Evolutionary conservation across 2,113 vertebrate genomes (phyloP), one percentile per base, ranked within the genome.

Genomic region (Rhipidura dahli): DNA sequence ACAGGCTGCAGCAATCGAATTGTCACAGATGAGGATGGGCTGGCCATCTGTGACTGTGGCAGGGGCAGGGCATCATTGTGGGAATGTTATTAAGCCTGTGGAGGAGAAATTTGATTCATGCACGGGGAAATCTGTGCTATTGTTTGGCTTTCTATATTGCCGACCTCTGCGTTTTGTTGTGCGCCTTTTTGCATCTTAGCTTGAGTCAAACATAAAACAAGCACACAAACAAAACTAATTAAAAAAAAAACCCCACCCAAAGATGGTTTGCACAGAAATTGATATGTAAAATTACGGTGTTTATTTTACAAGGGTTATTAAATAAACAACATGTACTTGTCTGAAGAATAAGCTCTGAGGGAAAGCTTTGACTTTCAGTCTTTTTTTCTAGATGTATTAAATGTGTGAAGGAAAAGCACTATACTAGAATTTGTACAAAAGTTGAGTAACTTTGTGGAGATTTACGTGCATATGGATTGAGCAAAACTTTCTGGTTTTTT

Each of bases 211-310:
- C 30, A 20, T 15, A 10, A 61, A 64, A 22, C 10, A 66, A 83
- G 53, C 8, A 26, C 12, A 33, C 21, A 35, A 40, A 19, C 8
- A 64, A 68, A 75, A 4, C 84, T 69, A 61, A 47, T 30, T 30
- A 39, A 39, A 1, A n/a, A 68, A 42, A 50, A 17, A 6, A 2
- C 1, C 1, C 6, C n/a, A 35, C 22, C 2, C 33, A 56, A 63
- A 56, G 47, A 51, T n/a, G 23, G 15, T 59, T 91, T 84, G 42
- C 11, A 10, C 27, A 30, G n/a, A 87, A 72, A 22, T 33, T 18
- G 27, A 57, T 82, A 31, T 37, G n/a, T 81, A 40, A 60, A 71
- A 56, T 91, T 17, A 28, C 13, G 60, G 31, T 61, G 45, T 77
- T 94, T 92, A 40, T 79, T 90, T 94, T 88, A 65, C 23, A 57